Evolutionary conservation across 2,113 vertebrate species (phyloP), one percentile per base, ranked within the genome.

Genomic region (Butorides virescens): DNA sequence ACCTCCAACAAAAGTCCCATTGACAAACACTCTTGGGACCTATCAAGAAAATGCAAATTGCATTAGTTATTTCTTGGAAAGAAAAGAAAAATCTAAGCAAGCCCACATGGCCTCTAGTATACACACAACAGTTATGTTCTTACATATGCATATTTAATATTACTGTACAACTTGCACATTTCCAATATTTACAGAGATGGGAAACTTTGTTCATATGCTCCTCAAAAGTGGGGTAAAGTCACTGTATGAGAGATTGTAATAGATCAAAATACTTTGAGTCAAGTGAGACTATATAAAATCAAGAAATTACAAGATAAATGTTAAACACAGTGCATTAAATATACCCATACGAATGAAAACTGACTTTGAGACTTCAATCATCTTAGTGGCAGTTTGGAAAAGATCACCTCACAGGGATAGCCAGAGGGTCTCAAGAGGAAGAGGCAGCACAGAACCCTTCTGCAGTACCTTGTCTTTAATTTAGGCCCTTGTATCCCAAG

Each of bases 21-120:
- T 99, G 76, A 99, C 98, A 98, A 99, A 99, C 86, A 99, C 99
- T 98, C 99, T 98, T 20, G 99, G 99, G 27, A 99, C 99, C 99
- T 99, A 88, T 78, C 39, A 82, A 77, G 65, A 63, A 96, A 93
- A 91, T 18, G 34, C 70, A 94, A 84, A 44, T 62, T 18, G 23
- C 63, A 44, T 94, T 74, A 93, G 66, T 88, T 84, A 46, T 36
- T 44, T 74, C 30, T 30, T 63, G 11, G n/a, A 7, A 34, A 62
- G 67, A 55, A 55, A 30, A 27, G 30, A 50, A 74, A 77, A 58
- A 25, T 44, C 12, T 37, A 80, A 78, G 62, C 15, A 56, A 67
- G 49, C 21, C 36, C 17, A 14, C 1, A 5, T 10, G 44, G 14
- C 19, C 26, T 29, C 3, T 4, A 53, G 20, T 36, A 32, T 13